Conservation (phyloP, 2,888 invertebrate species). For the Thecocarcelia acutangulata region DNA sequence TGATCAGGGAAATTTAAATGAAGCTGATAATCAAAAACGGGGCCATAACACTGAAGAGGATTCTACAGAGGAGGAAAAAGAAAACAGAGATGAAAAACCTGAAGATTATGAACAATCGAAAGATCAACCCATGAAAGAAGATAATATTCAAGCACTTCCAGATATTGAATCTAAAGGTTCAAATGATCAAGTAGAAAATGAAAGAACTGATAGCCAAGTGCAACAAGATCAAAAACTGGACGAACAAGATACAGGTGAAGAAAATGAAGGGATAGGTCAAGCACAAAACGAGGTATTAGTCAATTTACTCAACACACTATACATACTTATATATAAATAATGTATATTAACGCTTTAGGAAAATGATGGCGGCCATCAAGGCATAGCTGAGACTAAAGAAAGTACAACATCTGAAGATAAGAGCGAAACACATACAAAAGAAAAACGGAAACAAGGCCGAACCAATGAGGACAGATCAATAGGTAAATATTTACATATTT, state of each 20-base stretch:
- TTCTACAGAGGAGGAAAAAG: conserved; percentile 84
- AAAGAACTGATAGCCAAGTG: conserved; percentile 80
- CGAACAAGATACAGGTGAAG: conserved; percentile 83
- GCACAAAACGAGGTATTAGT: conserved; percentile 85
- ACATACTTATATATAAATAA: neutral
- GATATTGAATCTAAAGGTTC: conserved; percentile 78
- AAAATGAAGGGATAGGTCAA: conserved; percentile 87
- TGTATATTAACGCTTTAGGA: conserved; percentile 70
- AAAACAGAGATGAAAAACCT: conserved; percentile 83
- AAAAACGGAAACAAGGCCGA: conserved; percentile 88
- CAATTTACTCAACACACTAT: neutral
- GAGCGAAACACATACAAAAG: conserved; percentile 81
- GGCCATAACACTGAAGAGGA: conserved; percentile 76
- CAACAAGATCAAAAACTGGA: conserved; percentile 82
- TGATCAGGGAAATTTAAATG: conserved; percentile 80
- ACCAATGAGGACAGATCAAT: conserved; percentile 89
- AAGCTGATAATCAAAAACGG: conserved; percentile 82
- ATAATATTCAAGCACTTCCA: conserved; percentile 80
- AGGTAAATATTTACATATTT: conserved; percentile 69
- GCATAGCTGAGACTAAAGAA: conserved; percentile 81
- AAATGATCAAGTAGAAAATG: conserved; percentile 78
- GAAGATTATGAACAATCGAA: conserved; percentile 78
- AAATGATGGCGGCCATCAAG: conserved; percentile 86
- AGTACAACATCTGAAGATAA: conserved; percentile 80
- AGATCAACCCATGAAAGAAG: conserved; percentile 79